phyloP scores from a whole-genome alignment of 2,113 vertebrate genomes.

The Corydoras sp. region DNA sequence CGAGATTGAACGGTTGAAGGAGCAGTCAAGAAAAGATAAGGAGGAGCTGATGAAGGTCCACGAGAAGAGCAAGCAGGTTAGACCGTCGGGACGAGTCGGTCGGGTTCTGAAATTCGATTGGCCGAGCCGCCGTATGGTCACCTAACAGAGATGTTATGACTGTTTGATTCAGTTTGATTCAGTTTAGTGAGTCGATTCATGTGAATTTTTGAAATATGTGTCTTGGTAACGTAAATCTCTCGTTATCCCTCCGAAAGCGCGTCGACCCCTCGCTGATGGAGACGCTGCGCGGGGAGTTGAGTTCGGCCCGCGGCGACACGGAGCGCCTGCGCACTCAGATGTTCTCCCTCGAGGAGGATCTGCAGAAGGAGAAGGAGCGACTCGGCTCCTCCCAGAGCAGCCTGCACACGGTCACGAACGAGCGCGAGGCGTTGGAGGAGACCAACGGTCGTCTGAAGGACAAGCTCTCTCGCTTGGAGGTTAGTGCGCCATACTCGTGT shows the following conservation, averaged over 20 bases:
- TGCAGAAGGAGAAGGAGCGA: slow-evolving; percentile 68
- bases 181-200: no score
- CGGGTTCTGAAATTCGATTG: no score
- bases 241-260: slow-evolving; percentile 44
- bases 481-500: slow-evolving; percentile 24
- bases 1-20: slow-evolving; percentile 65
- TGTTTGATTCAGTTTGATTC: no score
- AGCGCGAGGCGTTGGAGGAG: slow-evolving; percentile 48
- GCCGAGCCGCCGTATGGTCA: no score
- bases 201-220: background rate
- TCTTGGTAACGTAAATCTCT: slow-evolving; percentile 32
- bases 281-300: slow-evolving; percentile 73
- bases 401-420: slow-evolving; percentile 33
- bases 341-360: slow-evolving; percentile 60
- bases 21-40: slow-evolving; percentile 63
- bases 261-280: slow-evolving; percentile 70
- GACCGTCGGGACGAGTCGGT: background rate
- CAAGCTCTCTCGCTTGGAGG: slow-evolving; percentile 64
- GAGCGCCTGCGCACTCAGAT: slow-evolving; percentile 67
- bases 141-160: no score
- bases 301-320: slow-evolving; percentile 61
- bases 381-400: slow-evolving; percentile 31
- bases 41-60: slow-evolving; percentile 67
- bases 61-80: slow-evolving; percentile 65
- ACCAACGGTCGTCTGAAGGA: slow-evolving; percentile 50